A percentile compares a stretch with the other conserved stretches of the same genome.
phyloP scores from a whole-genome alignment of 2,113 vertebrate species.

The Rhodinocichla rosea region DNA sequence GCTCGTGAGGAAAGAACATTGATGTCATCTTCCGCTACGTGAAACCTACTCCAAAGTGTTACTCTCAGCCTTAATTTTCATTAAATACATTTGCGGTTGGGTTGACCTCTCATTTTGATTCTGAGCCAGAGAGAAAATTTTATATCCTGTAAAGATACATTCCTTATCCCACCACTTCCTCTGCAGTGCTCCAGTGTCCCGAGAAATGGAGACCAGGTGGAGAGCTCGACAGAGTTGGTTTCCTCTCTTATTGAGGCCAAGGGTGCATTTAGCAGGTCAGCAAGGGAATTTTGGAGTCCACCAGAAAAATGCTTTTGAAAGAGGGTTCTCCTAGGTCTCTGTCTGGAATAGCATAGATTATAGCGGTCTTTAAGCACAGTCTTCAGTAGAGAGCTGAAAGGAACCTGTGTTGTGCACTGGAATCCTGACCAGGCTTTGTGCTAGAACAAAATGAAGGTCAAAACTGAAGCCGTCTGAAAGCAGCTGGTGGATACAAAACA shows the following conservation, averaged over 20 bases:
- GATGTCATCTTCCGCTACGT: conserved; percentile 3
- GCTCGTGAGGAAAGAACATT: not conserved
- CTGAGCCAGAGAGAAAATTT: conserved; percentile 18
- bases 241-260: not conserved
- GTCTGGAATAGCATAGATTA: not conserved
- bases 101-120: conserved; percentile 37
- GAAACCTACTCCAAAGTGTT: conserved; percentile 5
- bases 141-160: conserved; percentile 3
- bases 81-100: not conserved
- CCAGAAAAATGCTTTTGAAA: not conserved
- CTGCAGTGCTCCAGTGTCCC: not conserved
- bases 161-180: conserved; percentile 37
- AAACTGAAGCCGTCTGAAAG: not conserved
- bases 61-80: not conserved
- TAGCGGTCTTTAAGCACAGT: not conserved
- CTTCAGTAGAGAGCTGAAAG: not conserved
- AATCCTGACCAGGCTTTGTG: not conserved
- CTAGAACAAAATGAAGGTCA: not conserved
- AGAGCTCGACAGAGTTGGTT: not conserved
- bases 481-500: not conserved
- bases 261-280: not conserved
- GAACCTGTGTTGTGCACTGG: not conserved
- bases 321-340: not conserved
- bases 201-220: conserved; percentile 30
- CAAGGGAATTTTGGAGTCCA: not conserved